A percentile compares a stretch with the other conserved stretches of the same genome.
Conservation (phyloP, 2,113 vertebrate genomes). For the Heterotilapia buettikoferi region DNA sequence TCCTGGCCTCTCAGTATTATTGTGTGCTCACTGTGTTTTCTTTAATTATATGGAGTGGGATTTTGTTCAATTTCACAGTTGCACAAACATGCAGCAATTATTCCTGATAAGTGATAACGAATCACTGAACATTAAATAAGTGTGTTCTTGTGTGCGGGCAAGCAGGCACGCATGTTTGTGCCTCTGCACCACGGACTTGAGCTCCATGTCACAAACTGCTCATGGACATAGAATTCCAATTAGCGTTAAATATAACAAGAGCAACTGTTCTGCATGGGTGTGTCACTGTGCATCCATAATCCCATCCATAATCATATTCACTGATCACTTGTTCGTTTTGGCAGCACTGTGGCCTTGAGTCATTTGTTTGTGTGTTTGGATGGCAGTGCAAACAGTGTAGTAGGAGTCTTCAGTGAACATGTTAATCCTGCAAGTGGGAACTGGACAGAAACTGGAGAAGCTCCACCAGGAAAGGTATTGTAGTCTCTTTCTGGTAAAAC, state of each 20-base stretch:
- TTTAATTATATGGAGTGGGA: slow-evolving; percentile 64
- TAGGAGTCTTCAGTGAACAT: slow-evolving; percentile 5
- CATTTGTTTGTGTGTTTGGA: neutral
- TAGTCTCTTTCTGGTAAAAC: neutral
- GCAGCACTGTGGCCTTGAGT: neutral
- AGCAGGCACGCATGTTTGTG: neutral
- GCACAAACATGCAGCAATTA: slow-evolving; percentile 66
- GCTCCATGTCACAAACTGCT: slow-evolving; percentile 19
- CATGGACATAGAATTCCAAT: slow-evolving; percentile 10
- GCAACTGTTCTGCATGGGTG: neutral
- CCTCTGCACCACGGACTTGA: neutral
- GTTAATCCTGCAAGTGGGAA: slow-evolving; percentile 35
- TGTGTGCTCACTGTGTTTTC: slow-evolving; percentile 50
- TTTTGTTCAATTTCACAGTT: slow-evolving; percentile 71
- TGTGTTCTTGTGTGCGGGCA: slow-evolving; percentile 28
- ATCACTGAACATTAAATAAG: slow-evolving; percentile 52
- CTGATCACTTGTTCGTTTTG: neutral
- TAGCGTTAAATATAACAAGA: neutral
- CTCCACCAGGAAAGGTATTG: slow-evolving; percentile 45
- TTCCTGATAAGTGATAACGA: slow-evolving; percentile 65
- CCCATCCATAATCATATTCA: neutral
- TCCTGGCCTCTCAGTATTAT: slow-evolving; percentile 27
- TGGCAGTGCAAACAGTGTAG: slow-evolving; percentile 14
- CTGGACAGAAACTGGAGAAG: slow-evolving; percentile 43
- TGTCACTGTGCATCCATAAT: neutral